phyloP scores from a whole-genome alignment of 2,113 vertebrate genomes.

The Lamprologus ornatipinnis region DNA sequence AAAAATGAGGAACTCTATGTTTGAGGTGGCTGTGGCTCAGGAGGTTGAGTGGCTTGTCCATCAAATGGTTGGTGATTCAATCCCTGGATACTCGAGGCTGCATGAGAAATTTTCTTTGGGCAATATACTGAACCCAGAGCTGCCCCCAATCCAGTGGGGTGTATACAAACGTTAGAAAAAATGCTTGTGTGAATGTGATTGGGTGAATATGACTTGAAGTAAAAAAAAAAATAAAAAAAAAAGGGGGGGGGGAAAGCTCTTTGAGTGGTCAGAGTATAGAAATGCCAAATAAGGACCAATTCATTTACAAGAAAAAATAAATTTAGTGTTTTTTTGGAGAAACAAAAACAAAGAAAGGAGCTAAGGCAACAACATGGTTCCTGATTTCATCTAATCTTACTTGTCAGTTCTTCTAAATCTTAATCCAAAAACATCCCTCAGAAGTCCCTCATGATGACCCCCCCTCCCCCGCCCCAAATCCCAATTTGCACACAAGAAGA shows the following conservation, averaged over 20 bases:
- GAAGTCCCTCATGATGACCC: slow-evolving; percentile 16
- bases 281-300: background rate
- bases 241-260: fast-evolving
- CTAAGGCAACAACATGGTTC: background rate
- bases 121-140: background rate
- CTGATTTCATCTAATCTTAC: background rate
- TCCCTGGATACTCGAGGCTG: background rate
- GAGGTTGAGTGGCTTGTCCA: background rate
- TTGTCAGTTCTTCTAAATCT: slow-evolving; percentile 20
- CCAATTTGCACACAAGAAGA: slow-evolving; percentile 66
- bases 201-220: background rate
- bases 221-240: too few relatives aligned
- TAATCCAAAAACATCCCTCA: slow-evolving; percentile 68
- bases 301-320: background rate
- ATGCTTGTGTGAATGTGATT: background rate
- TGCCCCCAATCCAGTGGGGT: background rate
- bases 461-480: slow-evolving; percentile 1
- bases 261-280: background rate
- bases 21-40: background rate
- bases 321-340: background rate
- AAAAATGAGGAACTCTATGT: background rate
- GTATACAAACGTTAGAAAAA: background rate
- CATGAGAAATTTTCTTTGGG: background rate
- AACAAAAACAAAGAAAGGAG: background rate
- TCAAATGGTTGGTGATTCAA: background rate